These are phyloP conservation scores for Xenopus laevis DNA, from an alignment of 2,113 vertebrate species.

Conservation along the genomic window DNA sequence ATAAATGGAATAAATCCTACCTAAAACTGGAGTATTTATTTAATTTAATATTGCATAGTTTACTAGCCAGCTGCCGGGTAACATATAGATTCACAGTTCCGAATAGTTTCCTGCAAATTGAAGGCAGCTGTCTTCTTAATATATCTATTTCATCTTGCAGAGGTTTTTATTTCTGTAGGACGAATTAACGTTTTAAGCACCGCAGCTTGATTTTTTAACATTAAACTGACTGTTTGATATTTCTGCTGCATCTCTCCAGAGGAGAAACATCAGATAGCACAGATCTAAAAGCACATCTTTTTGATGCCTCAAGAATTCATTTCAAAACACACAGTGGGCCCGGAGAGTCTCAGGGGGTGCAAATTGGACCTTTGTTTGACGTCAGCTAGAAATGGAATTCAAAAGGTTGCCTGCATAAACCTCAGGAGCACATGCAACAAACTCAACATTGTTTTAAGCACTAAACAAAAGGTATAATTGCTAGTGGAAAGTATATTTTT, in stretches of 20 bases:
- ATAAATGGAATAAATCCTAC: no score
- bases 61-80: no score
- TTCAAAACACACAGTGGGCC: neutral
- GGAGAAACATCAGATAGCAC: constrained; percentile 5
- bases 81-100: no score
- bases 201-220: neutral
- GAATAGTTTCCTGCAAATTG: no score
- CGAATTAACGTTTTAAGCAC: neutral
- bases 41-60: no score
- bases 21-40: no score
- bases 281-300: constrained; percentile 2
- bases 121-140: no score
- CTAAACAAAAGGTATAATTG: neutral
- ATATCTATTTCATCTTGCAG: neutral
- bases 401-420: neutral
- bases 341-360: constrained; percentile 3
- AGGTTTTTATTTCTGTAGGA: neutral
- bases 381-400: neutral
- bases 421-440: neutral
- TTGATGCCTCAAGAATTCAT: constrained; percentile 7
- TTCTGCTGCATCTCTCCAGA: neutral
- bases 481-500: neutral
- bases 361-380: constrained; percentile 14
- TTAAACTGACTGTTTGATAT: neutral
- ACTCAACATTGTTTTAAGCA: neutral